These are phyloP conservation scores for Drosophila anomalata DNA, from an alignment of 2,888 invertebrate species.

Conservation along the genomic window DNA sequence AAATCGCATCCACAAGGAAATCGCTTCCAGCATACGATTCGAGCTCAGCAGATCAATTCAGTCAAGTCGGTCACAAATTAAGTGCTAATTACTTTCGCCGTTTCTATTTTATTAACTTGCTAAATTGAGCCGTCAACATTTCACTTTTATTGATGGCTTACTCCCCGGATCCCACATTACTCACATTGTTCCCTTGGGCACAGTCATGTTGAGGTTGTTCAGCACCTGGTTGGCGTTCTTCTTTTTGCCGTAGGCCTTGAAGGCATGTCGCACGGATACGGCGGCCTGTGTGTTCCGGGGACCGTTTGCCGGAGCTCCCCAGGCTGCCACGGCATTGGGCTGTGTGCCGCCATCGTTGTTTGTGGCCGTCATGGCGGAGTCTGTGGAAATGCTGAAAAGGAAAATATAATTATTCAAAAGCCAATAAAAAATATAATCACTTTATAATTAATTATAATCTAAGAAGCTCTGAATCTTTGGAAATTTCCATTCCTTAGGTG, in stretches of 20 bases:
- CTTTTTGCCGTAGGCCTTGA: slow-evolving; percentile 94
- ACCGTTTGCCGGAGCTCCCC: slow-evolving; percentile 84
- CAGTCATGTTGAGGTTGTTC: slow-evolving; percentile 95
- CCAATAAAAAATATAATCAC: neutral
- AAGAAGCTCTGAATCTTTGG: too few relatives aligned
- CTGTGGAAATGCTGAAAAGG: slow-evolving; percentile 80
- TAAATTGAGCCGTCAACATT: slow-evolving; percentile 62
- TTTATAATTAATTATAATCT: too few relatives aligned
- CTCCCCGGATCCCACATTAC: slow-evolving; percentile 81
- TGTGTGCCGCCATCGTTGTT: slow-evolving; percentile 83
- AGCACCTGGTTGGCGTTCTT: slow-evolving; percentile 94
- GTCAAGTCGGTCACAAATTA: slow-evolving; percentile 3
- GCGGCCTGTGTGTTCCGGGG: slow-evolving; percentile 87
- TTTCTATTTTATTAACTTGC: slow-evolving; percentile 49
- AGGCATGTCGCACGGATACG: slow-evolving; percentile 93
- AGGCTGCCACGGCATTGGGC: slow-evolving; percentile 76
- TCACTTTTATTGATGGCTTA: slow-evolving; percentile 46
- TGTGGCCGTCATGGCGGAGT: slow-evolving; percentile 81
- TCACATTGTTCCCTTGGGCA: slow-evolving; percentile 97
- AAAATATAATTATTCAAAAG: slow-evolving; percentile 11
- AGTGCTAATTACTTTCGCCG: slow-evolving; percentile 67
- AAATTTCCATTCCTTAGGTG: too few relatives aligned
- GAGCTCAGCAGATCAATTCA: slow-evolving; percentile 7
- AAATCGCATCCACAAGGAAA: slow-evolving; percentile 35
- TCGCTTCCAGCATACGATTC: slow-evolving; percentile 18